Conservation (phyloP, 2,113 vertebrate species). For the Ranitomeya imitator region DNA sequence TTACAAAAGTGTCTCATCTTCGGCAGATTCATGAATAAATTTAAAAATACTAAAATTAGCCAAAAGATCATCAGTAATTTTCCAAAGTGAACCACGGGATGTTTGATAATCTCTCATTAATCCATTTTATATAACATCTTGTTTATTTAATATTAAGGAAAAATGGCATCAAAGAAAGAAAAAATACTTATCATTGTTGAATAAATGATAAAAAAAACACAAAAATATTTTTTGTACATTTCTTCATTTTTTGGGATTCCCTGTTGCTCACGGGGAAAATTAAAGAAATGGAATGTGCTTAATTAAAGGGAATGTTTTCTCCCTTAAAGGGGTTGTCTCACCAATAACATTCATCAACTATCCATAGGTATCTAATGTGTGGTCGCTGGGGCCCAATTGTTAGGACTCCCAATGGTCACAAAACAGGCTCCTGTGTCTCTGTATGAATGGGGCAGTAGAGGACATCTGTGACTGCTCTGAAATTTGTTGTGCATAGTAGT, state of each 20-base stretch:
- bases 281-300: not conserved
- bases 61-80: not conserved
- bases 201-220: not conserved
- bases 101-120: not conserved
- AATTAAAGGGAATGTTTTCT: not conserved
- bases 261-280: not conserved
- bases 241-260: not conserved
- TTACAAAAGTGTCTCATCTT: not conserved
- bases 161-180: not conserved
- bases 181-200: not conserved
- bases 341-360: no score
- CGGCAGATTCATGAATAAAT: not conserved
- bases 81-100: not conserved
- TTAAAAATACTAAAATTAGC: not conserved
- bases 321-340: no score
- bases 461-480: no score
- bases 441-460: no score
- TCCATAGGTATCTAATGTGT: no score
- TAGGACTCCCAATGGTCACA: no score
- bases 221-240: not conserved
- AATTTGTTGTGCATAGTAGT: no score
- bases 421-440: no score
- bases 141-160: not conserved
- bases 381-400: no score
- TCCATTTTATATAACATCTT: conserved; percentile 1